A percentile compares a stretch with the other conserved stretches of the same genome.
Conservation (phyloP, 2,888 invertebrate species). For the Ornithoptera priamus region DNA sequence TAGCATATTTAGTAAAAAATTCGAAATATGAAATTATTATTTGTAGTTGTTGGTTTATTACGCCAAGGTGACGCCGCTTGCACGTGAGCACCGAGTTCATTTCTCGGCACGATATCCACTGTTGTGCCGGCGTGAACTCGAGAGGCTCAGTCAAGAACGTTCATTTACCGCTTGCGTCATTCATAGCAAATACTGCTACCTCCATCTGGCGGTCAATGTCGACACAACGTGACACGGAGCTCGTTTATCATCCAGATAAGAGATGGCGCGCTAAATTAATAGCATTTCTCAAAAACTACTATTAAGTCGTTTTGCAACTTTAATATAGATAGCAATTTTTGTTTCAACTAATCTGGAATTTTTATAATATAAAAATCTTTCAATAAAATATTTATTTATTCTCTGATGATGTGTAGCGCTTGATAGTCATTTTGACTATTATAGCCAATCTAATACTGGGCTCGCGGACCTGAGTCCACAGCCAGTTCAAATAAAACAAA, state of each 20-base stretch:
- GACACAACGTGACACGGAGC: conserved; percentile 56
- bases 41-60: conserved; percentile 18
- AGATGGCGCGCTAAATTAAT: conserved; percentile 58
- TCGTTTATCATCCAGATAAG: conserved; percentile 47
- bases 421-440: no score
- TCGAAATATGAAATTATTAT: conserved; percentile 15
- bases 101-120: conserved; percentile 46
- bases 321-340: no score
- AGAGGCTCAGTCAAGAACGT: conserved; percentile 76
- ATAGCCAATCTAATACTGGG: no score
- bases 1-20: background rate
- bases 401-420: no score
- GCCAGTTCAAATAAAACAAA: no score
- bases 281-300: background rate
- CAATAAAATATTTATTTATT: no score
- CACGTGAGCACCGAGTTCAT: conserved; percentile 42
- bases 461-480: no score
- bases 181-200: conserved; percentile 60
- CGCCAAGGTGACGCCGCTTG: conserved; percentile 31
- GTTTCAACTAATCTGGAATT: no score
- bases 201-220: conserved; percentile 79
- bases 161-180: conserved; percentile 75
- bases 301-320: background rate
- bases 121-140: conserved; percentile 66
- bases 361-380: no score